phyloP scores from a whole-genome alignment of 1,140 invertebrate species.

The Drosophila murphyi region DNA sequence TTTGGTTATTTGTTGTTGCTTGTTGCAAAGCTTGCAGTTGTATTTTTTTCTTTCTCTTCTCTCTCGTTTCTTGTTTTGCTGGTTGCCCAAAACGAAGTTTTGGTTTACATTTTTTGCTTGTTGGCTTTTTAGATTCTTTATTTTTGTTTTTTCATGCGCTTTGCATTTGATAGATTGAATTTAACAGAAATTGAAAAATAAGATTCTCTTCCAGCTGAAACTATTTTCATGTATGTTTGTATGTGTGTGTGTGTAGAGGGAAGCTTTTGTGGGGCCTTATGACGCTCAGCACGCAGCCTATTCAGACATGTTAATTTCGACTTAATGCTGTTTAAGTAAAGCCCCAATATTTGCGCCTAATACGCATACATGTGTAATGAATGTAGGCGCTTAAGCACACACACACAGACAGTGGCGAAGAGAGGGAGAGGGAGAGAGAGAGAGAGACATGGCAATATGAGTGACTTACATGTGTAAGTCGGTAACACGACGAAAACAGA shows the following conservation, averaged over 20 bases:
- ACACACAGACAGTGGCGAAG: conserved; percentile 12
- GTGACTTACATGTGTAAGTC: conserved; percentile 81
- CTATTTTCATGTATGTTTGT: neutral
- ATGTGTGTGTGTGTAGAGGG: neutral
- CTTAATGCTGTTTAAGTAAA: conserved; percentile 83
- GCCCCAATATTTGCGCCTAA: conserved; percentile 81
- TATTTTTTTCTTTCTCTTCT: neutral
- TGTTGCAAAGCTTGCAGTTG: conserved; percentile 48
- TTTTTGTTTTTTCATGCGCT: conserved; percentile 27
- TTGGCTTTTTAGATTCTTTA: conserved; percentile 31
- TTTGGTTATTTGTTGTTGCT: conserved; percentile 22
- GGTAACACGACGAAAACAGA: conserved; percentile 81
- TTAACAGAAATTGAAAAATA: conserved; percentile 48
- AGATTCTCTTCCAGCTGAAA: neutral
- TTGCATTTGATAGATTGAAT: conserved; percentile 68
- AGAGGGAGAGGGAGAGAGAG: conserved; percentile 12
- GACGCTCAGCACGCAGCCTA: conserved; percentile 40
- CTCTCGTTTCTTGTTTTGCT: conserved; percentile 9
- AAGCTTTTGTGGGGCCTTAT: conserved; percentile 16
- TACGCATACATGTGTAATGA: conserved; percentile 80
- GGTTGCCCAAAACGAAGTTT: conserved; percentile 26
- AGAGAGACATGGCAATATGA: conserved; percentile 60
- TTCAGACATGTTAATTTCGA: conserved; percentile 80
- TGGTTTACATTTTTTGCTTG: conserved; percentile 37
- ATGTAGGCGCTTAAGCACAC: conserved; percentile 70